Evolutionary conservation across 1,140 invertebrate genomes (phyloP).

Genomic region (Halyomorpha halys): DNA sequence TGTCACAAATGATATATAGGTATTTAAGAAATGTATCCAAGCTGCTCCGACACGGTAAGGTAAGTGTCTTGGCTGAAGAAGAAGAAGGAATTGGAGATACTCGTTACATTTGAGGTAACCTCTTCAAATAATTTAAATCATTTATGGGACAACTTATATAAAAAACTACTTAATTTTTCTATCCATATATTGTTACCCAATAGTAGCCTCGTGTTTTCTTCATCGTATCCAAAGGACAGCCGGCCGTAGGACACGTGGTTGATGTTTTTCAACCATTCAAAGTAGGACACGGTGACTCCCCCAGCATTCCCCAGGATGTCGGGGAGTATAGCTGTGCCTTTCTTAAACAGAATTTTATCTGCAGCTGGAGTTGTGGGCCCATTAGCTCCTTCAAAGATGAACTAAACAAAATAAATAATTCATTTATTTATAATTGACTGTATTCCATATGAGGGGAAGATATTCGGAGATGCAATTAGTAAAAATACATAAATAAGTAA

Average conservation of each 20-base stretch:
- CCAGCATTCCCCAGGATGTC: slow-evolving; percentile 43
- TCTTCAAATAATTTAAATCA: too few species aligned
- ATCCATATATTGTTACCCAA: neutral
- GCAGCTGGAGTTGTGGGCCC: slow-evolving; percentile 96
- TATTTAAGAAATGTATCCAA: too few species aligned
- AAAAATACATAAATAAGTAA: neutral
- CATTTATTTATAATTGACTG: too few species aligned
- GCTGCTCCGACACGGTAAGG: too few species aligned
- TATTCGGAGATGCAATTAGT: too few species aligned
- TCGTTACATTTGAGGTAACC: too few species aligned
- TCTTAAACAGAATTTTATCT: slow-evolving; percentile 88
- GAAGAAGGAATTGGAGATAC: too few species aligned
- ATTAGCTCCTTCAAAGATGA: slow-evolving; percentile 94
- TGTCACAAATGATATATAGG: too few species aligned
- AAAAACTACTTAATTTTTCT: too few species aligned
- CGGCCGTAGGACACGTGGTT: slow-evolving; percentile 83
- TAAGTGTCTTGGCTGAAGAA: too few species aligned
- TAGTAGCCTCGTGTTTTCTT: slow-evolving; percentile 1
- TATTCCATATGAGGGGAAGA: too few species aligned
- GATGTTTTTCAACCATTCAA: slow-evolving; percentile 98
- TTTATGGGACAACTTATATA: too few species aligned
- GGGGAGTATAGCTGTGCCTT: slow-evolving; percentile 94
- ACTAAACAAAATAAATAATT: slow-evolving; percentile 21
- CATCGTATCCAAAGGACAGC: slow-evolving; percentile 81
- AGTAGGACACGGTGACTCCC: slow-evolving; percentile 96